phyloP scores from a whole-genome alignment of 2,888 invertebrate species.

The Pristionchus arcanus region DNA sequence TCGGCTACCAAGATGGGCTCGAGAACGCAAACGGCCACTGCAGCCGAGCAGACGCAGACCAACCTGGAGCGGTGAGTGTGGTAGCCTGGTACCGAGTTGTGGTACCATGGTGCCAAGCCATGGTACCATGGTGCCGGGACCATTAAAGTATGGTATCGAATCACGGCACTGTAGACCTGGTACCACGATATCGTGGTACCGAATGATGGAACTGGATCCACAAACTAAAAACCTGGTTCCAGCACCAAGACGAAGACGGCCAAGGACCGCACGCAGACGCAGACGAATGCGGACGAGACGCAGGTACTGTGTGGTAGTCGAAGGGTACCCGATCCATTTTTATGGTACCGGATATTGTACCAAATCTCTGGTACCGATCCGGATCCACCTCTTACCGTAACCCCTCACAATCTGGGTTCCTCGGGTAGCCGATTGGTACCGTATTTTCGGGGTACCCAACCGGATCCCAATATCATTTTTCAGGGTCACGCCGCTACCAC shows the following conservation, averaged over 20 bases:
- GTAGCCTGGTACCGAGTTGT: not conserved
- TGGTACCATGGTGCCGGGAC: not conserved
- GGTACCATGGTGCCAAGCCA: not conserved
- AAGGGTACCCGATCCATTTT: no score
- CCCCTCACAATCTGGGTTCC: no score
- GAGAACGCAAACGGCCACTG: not conserved
- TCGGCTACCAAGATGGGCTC: not conserved
- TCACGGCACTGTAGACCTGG: not conserved
- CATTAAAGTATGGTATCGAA: not conserved
- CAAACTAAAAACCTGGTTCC: not conserved
- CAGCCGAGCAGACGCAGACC: constrained; percentile 6
- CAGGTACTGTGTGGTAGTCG: not conserved
- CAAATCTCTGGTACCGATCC: no score
- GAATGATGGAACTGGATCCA: not conserved
- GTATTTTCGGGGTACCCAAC: not conserved
- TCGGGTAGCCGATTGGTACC: no score
- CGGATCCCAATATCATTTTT: not conserved
- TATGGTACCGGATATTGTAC: no score
- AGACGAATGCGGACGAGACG: constrained; percentile 18
- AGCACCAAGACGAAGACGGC: constrained; percentile 28
- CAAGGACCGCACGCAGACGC: not conserved
- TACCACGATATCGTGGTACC: not conserved
- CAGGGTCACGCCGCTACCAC: constrained; percentile 1
- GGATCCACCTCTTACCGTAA: no score
- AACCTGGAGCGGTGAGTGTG: constrained; percentile 16